These are phyloP conservation scores for Sebastes variabilis DNA, from an alignment of 2,797 vertebrate genomes.

Conservation along the genomic window DNA sequence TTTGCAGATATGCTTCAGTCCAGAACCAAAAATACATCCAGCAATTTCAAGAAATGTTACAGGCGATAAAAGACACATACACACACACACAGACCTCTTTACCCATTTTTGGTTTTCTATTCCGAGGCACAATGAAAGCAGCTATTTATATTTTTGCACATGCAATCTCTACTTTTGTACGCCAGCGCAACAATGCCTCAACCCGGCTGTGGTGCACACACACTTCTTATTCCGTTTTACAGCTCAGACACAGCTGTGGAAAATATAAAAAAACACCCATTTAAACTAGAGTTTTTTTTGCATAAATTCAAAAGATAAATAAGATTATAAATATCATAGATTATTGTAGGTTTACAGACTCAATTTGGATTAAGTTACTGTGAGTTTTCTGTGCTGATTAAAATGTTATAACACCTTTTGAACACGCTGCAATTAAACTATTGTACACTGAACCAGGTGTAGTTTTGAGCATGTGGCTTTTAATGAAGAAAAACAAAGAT, in stretches of 20 bases:
- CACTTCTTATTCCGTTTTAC: slow-evolving; percentile 26
- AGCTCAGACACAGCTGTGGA: slow-evolving; percentile 24
- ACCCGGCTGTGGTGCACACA: slow-evolving; percentile 1
- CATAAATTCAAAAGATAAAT: background rate
- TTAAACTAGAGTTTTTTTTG: background rate
- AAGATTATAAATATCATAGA: background rate
- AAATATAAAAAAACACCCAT: background rate
- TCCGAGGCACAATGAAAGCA: slow-evolving; percentile 60
- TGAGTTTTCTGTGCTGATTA: background rate
- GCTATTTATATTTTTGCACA: slow-evolving; percentile 61
- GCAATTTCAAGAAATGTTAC: slow-evolving; percentile 58
- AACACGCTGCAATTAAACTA: background rate
- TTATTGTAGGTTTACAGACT: background rate
- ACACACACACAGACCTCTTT: slow-evolving; percentile 27
- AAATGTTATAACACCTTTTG: background rate
- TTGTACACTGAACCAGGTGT: background rate
- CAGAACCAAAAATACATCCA: slow-evolving; percentile 52
- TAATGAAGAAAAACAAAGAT: background rate
- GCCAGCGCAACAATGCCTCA: slow-evolving; percentile 48
- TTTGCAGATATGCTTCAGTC: slow-evolving; percentile 39
- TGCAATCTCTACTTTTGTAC: slow-evolving; percentile 53
- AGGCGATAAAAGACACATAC: slow-evolving; percentile 59
- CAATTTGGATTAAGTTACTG: background rate
- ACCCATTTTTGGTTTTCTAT: slow-evolving; percentile 60
- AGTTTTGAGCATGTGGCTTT: background rate